A percentile compares a stretch with the other conserved stretches of the same genome.
phyloP scores from a whole-genome alignment of 2,888 invertebrate genomes.

The Chironomus tentans region DNA sequence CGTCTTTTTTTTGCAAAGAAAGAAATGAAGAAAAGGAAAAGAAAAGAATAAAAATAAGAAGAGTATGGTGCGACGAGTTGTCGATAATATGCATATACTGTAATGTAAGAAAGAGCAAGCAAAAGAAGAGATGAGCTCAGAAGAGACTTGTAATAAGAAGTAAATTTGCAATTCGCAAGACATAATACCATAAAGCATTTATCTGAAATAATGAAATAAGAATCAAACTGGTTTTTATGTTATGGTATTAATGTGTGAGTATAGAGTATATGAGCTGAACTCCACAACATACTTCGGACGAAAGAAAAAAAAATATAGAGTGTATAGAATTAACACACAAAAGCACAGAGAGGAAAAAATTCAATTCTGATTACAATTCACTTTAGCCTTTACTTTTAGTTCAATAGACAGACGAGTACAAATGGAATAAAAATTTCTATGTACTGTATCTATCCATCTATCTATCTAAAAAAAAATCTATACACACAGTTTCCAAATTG shows the following conservation, averaged over 20 bases:
- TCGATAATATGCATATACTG: background rate
- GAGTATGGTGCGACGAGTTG: background rate
- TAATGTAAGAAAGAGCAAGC: background rate
- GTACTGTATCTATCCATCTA: background rate
- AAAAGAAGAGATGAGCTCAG: background rate
- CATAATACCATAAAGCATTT: conserved; percentile 26
- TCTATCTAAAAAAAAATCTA: too few relatives aligned
- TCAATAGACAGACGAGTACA: background rate
- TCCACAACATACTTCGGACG: conserved; percentile 1
- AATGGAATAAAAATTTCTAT: background rate
- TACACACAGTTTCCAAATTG: background rate
- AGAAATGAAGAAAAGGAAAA: background rate
- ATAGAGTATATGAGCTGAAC: background rate
- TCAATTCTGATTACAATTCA: background rate
- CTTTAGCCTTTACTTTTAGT: background rate
- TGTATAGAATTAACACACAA: background rate
- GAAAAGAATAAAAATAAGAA: background rate
- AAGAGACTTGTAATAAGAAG: background rate
- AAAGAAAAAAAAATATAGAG: background rate
- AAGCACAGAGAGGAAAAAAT: background rate
- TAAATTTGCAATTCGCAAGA: conserved; percentile 24
- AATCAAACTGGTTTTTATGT: conserved; percentile 26
- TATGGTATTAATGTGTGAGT: conserved; percentile 4
- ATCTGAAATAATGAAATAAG: conserved; percentile 25
- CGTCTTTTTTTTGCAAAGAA: background rate